These are phyloP conservation scores for Probosciger aterrimus DNA, from an alignment of 2,113 vertebrate species.

Conservation along the genomic window DNA sequence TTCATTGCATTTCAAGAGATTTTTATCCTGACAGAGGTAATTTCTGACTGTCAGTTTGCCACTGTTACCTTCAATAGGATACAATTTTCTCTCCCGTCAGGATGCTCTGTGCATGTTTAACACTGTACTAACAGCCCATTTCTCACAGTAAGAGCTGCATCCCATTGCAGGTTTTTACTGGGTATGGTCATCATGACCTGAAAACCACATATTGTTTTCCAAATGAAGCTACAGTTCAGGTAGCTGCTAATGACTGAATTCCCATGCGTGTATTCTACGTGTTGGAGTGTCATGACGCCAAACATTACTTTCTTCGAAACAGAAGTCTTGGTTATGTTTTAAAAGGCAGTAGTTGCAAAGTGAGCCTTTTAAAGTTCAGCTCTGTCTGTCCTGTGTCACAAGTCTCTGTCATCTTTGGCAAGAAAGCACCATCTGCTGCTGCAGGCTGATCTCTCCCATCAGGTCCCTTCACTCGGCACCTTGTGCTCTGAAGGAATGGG, in stretches of 20 bases:
- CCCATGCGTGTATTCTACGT: neutral
- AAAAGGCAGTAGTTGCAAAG: neutral
- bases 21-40: neutral
- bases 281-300: neutral
- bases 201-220: neutral
- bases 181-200: neutral
- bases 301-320: neutral
- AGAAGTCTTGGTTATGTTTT: neutral
- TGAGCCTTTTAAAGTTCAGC: neutral
- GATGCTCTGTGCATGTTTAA: neutral
- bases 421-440: neutral
- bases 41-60: neutral
- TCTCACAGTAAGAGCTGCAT: neutral
- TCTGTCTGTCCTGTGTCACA: neutral
- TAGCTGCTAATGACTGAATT: neutral
- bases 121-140: neutral
- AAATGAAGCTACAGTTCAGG: slow-evolving; percentile 17
- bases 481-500: neutral
- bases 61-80: slow-evolving; percentile 18
- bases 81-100: neutral
- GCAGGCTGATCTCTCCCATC: neutral
- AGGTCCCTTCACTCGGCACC: neutral
- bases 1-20: slow-evolving; percentile 8
- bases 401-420: neutral
- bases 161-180: neutral